Percentiles rank a stretch among this genome's conserved stretches.
These are phyloP conservation scores for Vidua chalybeata DNA, from an alignment of 2,113 vertebrate species.

Conservation along the genomic window DNA sequence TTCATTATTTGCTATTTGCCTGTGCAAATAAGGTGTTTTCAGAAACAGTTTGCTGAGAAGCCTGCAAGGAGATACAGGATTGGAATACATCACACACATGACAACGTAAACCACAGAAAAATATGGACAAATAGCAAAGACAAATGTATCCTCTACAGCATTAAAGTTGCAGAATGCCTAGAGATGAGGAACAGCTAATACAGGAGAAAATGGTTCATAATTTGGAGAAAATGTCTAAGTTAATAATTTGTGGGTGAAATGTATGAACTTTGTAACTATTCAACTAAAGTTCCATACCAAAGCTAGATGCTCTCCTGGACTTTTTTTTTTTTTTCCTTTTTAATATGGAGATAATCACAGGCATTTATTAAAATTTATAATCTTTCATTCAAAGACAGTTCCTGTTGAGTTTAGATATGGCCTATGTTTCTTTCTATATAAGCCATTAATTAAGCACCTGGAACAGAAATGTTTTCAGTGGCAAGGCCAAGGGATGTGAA, in stretches of 20 bases:
- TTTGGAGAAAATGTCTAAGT: not conserved
- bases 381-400: not conserved
- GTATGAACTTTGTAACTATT: not conserved
- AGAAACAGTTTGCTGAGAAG: not conserved
- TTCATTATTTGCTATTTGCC: slow-evolving; percentile 1
- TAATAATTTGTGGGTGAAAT: slow-evolving; percentile 4
- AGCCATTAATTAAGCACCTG: not conserved
- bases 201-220: not conserved
- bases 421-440: not conserved
- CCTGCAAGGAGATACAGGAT: not conserved
- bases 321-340: not conserved
- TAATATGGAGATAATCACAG: not conserved
- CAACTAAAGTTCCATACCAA: not conserved
- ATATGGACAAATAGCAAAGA: slow-evolving; percentile 8
- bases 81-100: not conserved
- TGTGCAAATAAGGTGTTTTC: not conserved
- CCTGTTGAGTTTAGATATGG: not conserved
- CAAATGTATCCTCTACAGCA: not conserved
- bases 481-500: not conserved
- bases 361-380: not conserved
- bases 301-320: not conserved
- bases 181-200: not conserved
- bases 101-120: not conserved
- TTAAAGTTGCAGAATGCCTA: not conserved
- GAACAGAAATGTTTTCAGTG: not conserved